Conservation (phyloP, 2,113 vertebrate genomes). For the Varanus salvator region DNA sequence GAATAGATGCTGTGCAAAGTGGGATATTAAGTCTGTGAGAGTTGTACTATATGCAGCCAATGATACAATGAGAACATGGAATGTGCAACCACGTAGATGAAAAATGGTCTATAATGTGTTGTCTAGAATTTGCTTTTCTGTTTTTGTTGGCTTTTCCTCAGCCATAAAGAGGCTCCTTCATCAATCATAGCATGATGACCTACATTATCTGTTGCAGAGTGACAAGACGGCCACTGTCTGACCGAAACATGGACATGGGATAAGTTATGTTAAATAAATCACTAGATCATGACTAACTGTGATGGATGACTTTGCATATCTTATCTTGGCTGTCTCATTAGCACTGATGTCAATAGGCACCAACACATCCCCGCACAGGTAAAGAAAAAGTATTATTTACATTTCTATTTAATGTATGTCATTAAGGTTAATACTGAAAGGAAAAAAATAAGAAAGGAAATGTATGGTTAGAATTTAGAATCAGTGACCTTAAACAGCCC, state of each 20-base stretch:
- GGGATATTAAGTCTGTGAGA: not conserved
- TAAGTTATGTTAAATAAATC: not conserved
- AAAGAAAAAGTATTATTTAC: not conserved
- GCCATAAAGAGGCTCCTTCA: not conserved
- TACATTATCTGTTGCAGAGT: not conserved
- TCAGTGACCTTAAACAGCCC: not conserved
- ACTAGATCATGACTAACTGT: conserved; percentile 7
- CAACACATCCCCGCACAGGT: too few species aligned
- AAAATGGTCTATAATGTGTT: not conserved
- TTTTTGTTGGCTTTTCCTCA: not conserved
- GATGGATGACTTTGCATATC: not conserved
- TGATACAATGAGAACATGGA: not conserved
- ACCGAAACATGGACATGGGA: not conserved
- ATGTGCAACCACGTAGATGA: not conserved
- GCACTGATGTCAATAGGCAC: not conserved
- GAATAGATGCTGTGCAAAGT: not conserved
- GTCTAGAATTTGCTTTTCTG: not conserved
- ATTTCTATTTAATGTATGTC: not conserved
- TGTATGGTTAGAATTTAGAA: not conserved
- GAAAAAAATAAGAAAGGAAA: not conserved
- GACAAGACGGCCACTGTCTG: not conserved
- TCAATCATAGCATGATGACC: not conserved
- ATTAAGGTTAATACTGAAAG: not conserved
- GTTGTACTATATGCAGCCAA: not conserved
- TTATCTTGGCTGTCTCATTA: not conserved